phyloP scores from a whole-genome alignment of 2,797 vertebrate genomes.

The Serranus cabrilla region DNA sequence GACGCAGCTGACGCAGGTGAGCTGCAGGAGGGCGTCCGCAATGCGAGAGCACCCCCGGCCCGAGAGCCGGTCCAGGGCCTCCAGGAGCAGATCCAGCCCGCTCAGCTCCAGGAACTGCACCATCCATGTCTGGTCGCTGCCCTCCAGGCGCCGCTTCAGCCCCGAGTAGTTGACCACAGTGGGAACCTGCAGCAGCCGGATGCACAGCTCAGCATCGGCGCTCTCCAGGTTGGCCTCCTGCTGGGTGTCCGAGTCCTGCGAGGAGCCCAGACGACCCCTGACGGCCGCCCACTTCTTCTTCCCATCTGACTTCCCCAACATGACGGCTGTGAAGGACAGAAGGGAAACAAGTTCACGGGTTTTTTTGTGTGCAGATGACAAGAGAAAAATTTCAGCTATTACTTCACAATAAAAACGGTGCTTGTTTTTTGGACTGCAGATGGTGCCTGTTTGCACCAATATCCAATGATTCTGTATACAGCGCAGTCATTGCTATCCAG shows the following conservation, averaged over 20 bases:
- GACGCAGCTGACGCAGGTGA: slow-evolving; percentile 97
- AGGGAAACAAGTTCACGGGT: slow-evolving; percentile 1
- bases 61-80: slow-evolving; percentile 94
- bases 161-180: slow-evolving; percentile 97
- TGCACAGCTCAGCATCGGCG: slow-evolving; percentile 95
- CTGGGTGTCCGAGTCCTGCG: slow-evolving; percentile 90
- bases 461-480: slow-evolving; percentile 14
- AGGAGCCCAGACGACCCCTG: slow-evolving; percentile 90
- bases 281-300: slow-evolving; percentile 94
- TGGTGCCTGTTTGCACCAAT: slow-evolving; percentile 14
- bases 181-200: slow-evolving; percentile 95
- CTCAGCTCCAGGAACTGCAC: slow-evolving; percentile 97
- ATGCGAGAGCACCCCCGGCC: slow-evolving; percentile 95
- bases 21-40: slow-evolving; percentile 94
- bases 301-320: slow-evolving; percentile 90
- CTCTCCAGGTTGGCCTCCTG: slow-evolving; percentile 96
- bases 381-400: not conserved
- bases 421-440: slow-evolving; percentile 33
- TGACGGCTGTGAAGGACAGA: slow-evolving; percentile 74
- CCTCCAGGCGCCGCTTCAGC: slow-evolving; percentile 94
- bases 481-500: slow-evolving; percentile 38
- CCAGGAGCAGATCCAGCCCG: slow-evolving; percentile 95
- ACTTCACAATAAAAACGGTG: not conserved
- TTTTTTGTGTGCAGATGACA: slow-evolving; percentile 11
- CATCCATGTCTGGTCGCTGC: slow-evolving; percentile 95